Evolutionary conservation across 2,797 vertebrate genomes (phyloP).

Genomic region (Peromyscus aztecus): DNA sequence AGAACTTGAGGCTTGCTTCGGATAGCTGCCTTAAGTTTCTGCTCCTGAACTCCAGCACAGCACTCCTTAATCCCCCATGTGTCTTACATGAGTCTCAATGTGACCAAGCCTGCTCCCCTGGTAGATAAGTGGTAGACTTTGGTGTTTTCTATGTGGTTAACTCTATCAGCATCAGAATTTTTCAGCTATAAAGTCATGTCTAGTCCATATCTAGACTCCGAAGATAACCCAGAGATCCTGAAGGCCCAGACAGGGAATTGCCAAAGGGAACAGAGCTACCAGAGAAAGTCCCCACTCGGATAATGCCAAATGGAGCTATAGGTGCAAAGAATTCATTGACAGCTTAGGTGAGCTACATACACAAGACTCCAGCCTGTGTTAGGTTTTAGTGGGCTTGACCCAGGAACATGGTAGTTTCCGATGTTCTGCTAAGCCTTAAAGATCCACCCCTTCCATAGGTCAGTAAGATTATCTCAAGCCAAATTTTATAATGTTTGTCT

Average conservation of each 20-base stretch:
- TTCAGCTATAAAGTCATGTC: not conserved
- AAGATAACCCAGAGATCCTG: not conserved
- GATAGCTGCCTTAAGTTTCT: not conserved
- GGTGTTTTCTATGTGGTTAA: not conserved
- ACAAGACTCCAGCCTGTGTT: not conserved
- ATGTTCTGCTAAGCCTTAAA: not conserved
- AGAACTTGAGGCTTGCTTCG: not conserved
- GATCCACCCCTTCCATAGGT: too few species aligned
- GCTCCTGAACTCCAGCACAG: not conserved
- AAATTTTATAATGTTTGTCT: not conserved
- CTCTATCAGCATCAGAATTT: not conserved
- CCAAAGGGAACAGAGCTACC: not conserved
- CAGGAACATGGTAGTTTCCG: not conserved
- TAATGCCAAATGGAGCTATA: not conserved
- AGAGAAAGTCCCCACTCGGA: not conserved
- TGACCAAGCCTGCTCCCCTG: not conserved
- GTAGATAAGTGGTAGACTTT: not conserved
- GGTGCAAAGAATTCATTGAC: not conserved
- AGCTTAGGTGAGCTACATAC: not conserved
- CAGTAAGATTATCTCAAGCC: not conserved
- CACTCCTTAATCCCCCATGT: not conserved
- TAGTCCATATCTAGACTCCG: not conserved
- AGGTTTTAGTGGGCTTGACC: not conserved
- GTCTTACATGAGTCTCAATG: not conserved
- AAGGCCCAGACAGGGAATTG: not conserved